Conservation (phyloP, 2,888 invertebrate genomes). For the Brenthis hecate region DNA sequence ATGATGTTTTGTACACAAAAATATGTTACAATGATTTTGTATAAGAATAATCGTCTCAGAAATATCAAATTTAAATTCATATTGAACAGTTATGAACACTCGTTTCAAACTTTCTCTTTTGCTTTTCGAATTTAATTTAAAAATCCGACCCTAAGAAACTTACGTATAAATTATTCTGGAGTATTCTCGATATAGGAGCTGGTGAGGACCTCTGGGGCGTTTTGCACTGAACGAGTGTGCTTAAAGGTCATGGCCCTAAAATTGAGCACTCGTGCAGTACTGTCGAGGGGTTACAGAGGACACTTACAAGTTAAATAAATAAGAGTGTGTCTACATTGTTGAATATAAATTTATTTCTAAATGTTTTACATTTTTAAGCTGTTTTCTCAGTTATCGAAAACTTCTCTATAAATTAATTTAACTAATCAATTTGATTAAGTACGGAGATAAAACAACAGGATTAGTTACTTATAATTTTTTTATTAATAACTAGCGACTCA, state of each 20-base stretch:
- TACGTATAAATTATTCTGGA: slow-evolving; percentile 29
- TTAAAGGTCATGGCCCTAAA: slow-evolving; percentile 40
- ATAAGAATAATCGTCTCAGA: slow-evolving; percentile 28
- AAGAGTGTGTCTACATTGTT: slow-evolving; percentile 16
- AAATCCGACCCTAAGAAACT: slow-evolving; percentile 24
- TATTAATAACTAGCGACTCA: no score
- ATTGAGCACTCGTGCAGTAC: slow-evolving; percentile 36
- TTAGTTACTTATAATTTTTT: no score
- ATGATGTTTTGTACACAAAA: background rate
- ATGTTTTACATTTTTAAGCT: background rate
- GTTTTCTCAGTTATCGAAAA: no score
- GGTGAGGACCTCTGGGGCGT: slow-evolving; percentile 38
- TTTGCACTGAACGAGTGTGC: slow-evolving; percentile 38
- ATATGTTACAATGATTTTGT: background rate
- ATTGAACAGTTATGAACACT: slow-evolving; percentile 24
- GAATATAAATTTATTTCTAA: slow-evolving; percentile 4
- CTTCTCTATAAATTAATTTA: no score
- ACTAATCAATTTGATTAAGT: no score
- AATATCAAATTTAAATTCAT: slow-evolving; percentile 22
- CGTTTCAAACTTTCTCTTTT: slow-evolving; percentile 29
- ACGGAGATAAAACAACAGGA: no score
- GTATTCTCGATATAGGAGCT: slow-evolving; percentile 35
- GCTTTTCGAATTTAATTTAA: slow-evolving; percentile 26
- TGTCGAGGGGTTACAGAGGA: slow-evolving; percentile 31
- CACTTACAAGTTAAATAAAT: slow-evolving; percentile 33